Evolutionary conservation across 1,140 invertebrate genomes (phyloP).

Genomic region (Scaptomyza montana): DNA sequence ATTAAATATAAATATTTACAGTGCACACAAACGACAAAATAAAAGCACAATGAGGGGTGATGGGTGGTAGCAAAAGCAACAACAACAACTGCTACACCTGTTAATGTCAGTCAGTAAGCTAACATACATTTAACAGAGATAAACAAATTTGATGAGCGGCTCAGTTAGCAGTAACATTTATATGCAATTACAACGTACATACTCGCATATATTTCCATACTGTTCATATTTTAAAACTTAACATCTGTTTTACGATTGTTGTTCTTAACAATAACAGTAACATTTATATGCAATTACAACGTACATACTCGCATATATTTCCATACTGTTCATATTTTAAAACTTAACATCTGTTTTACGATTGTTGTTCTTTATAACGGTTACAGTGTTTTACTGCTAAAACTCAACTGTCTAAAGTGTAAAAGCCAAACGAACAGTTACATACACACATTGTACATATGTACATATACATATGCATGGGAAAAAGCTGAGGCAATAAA

Average conservation of each 20-base stretch:
- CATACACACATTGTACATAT: background rate
- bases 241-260: background rate
- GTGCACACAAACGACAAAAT: background rate
- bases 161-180: background rate
- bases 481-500: constrained; percentile 29
- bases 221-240: background rate
- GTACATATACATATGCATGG: background rate
- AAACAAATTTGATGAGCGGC: background rate
- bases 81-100: background rate
- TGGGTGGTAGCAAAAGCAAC: background rate
- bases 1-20: constrained; percentile 57
- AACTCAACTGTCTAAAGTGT: background rate
- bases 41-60: background rate
- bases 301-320: no score
- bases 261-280: background rate
- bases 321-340: background rate
- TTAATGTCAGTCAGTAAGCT: constrained; percentile 5
- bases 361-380: background rate
- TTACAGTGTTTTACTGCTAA: background rate
- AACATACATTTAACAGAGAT: constrained; percentile 5
- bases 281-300: background rate
- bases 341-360: background rate
- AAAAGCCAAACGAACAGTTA: constrained; percentile 6
- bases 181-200: background rate
- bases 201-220: background rate